These are phyloP conservation scores for Leucopsar rothschildi DNA, from an alignment of 2,113 vertebrate genomes.

Conservation along the genomic window DNA sequence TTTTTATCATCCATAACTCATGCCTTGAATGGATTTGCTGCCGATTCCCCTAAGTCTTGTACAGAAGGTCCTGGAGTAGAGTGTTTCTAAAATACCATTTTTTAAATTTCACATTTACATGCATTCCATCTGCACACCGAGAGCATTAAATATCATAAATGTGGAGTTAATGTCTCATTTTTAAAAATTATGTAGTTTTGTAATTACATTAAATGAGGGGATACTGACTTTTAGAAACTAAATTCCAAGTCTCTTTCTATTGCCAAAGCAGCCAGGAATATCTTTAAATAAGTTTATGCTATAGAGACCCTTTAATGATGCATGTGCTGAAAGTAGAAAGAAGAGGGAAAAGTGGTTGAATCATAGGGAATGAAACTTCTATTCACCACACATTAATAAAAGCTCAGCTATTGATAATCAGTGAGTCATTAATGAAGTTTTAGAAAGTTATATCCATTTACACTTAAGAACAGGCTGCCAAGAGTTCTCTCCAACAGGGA, in stretches of 20 bases:
- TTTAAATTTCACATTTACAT: slow-evolving; percentile 71
- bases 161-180: slow-evolving; percentile 68
- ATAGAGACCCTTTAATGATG: slow-evolving; percentile 44
- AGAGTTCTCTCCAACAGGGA: neutral
- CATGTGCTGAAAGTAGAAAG: slow-evolving; percentile 19
- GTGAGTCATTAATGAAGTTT: neutral
- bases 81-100: slow-evolving; percentile 62
- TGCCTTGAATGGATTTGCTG: slow-evolving; percentile 43
- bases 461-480: neutral
- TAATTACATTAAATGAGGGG: slow-evolving; percentile 54
- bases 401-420: neutral
- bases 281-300: slow-evolving; percentile 56
- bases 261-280: slow-evolving; percentile 57
- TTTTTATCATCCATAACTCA: slow-evolving; percentile 63
- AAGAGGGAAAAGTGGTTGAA: neutral
- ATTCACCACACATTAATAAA: neutral
- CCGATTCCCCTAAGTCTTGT: slow-evolving; percentile 59
- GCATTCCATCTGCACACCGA: slow-evolving; percentile 45
- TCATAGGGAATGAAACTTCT: neutral
- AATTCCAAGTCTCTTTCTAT: slow-evolving; percentile 48
- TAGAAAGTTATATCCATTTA: neutral
- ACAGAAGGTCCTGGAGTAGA: slow-evolving; percentile 42
- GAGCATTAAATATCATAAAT: slow-evolving; percentile 68
- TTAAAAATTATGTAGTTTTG: slow-evolving; percentile 57
- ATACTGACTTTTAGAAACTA: slow-evolving; percentile 64